Base-by-base conservation (phyloP, 2,113 vertebrate genomes). In the Telmatochromis bifrenatus region DNA sequence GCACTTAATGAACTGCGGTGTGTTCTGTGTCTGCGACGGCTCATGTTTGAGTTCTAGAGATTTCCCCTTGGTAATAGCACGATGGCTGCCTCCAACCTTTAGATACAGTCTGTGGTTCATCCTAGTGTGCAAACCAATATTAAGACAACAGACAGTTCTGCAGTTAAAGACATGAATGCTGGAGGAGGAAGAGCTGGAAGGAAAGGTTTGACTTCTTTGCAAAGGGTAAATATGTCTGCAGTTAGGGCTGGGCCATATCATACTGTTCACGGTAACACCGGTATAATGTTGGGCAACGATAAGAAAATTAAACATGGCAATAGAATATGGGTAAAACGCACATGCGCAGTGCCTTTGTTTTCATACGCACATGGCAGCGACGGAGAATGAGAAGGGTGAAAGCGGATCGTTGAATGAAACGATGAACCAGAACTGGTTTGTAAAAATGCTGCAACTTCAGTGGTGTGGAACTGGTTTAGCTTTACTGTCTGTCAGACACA, bases 371-470 rank as follows among this genome's bases (percentile, higher is more conserved):
- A 1, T 53, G 49, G 49, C 7, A 0, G 45, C 2, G 2, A 45
- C 1, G 1, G 0, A 14, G 42, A 47, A 47, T 47, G 1, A 47
- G 45, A 47, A 47, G 45, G 4, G 4, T 4, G 13, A 45, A 45
- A 7, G 42, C 0, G 13, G 42, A 45, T 45, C 1, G 0, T 15
- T 47, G 14, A 47, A 15, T 47, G 42, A 47, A 47, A 15, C 14
- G 14, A 47, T 0, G 3, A 47, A 7, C 13, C 14, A 0, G 14
- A 15, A 15, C 14, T 47, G 45, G 45, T 47, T 47, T 47, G 45
- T 7, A 15, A 47, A 47, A 47, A 47, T 47, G 45, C 4, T 47
- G 45, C 45, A 47, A 0, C 3, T 47, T 15, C 42, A 47, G 0
- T 47, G 45, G 42, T 45, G 42, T 45, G 42, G 45, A 47, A 47